These are phyloP conservation scores for Parasteatoda tepidariorum DNA, from an alignment of 1,140 invertebrate species.

Conservation along the genomic window DNA sequence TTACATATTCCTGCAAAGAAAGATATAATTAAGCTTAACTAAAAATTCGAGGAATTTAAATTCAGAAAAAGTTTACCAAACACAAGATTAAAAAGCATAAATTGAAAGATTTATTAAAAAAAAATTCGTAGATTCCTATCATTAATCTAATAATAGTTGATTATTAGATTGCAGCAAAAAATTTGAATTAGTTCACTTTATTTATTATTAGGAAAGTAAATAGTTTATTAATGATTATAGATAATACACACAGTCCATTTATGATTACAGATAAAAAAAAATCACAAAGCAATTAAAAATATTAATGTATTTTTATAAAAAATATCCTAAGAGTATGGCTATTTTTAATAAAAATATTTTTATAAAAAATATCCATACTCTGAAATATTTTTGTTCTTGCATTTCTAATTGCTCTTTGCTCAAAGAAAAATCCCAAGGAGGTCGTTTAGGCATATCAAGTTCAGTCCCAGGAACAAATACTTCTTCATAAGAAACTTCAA, in stretches of 20 bases:
- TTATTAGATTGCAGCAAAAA: too few species aligned
- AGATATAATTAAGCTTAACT: neutral
- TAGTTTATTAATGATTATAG: too few species aligned
- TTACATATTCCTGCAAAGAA: constrained; percentile 20
- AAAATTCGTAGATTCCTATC: neutral
- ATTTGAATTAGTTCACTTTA: too few species aligned
- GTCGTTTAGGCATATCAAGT: constrained; percentile 71
- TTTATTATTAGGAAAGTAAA: too few species aligned
- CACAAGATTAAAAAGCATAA: neutral
- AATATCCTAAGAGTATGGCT: too few species aligned
- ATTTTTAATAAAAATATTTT: too few species aligned
- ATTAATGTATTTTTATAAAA: too few species aligned
- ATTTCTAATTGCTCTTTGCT: constrained; percentile 67
- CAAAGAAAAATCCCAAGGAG: constrained; percentile 69
- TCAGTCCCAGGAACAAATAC: constrained; percentile 66
- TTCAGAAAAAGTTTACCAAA: neutral
- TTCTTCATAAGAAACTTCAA: constrained; percentile 68
- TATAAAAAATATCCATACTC: constrained; percentile 63
- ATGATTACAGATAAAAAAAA: too few species aligned
- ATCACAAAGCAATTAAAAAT: too few species aligned
- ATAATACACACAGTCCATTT: too few species aligned
- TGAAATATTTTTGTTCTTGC: constrained; percentile 70
- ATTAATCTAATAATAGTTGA: neutral
- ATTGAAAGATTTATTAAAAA: neutral
- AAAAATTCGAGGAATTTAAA: neutral